Percentiles rank a stretch among this genome's conserved stretches.
These are phyloP conservation scores for Corythornis leucogaster DNA, from an alignment of 2,797 vertebrate genomes.

Conservation along the genomic window DNA sequence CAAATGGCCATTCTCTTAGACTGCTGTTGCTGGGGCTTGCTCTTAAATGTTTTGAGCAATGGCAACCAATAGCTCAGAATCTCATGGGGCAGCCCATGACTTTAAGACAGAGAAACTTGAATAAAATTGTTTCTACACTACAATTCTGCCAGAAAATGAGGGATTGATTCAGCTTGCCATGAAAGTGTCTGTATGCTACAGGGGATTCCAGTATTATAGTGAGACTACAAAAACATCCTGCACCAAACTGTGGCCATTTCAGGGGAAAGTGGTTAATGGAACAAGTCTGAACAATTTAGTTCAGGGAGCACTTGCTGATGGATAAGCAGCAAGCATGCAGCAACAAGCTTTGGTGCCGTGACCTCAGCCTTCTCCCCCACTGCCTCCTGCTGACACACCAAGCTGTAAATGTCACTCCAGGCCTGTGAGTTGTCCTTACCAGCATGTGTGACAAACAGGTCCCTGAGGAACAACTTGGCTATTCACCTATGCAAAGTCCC, in stretches of 20 bases:
- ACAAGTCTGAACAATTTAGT: not conserved
- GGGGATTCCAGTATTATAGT: not conserved
- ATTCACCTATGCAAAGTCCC: not conserved
- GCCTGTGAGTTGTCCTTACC: not conserved
- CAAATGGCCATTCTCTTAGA: not conserved
- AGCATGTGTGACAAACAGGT: not conserved
- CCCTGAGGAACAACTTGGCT: not conserved
- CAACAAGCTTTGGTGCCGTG: fast-evolving
- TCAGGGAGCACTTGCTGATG: not conserved
- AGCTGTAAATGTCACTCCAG: not conserved
- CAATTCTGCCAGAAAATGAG: not conserved
- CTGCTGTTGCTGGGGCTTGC: not conserved
- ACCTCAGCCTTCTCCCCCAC: not conserved
- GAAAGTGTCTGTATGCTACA: not conserved
- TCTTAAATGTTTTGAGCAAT: not conserved
- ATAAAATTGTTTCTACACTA: not conserved
- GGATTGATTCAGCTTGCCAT: not conserved
- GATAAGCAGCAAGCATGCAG: not conserved
- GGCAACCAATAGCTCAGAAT: not conserved
- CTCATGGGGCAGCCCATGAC: not conserved
- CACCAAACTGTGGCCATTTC: not conserved
- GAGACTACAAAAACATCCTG: not conserved
- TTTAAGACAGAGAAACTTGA: not conserved
- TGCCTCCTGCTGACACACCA: not conserved
- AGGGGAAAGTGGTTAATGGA: not conserved